These are phyloP conservation scores for Tilapia sparmanii DNA, from an alignment of 2,113 vertebrate species.

Conservation along the genomic window DNA sequence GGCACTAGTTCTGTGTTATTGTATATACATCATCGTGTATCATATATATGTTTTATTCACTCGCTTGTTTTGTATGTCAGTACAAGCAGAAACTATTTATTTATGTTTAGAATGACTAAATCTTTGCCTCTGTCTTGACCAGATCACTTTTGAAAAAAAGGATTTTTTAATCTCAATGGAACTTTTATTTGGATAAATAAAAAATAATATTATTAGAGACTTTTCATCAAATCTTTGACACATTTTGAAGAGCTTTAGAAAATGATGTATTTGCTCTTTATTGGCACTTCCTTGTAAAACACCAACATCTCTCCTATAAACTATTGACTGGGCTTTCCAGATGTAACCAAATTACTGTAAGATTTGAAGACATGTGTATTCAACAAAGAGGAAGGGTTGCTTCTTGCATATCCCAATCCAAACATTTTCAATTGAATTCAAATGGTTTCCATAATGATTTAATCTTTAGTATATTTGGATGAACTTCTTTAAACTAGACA, in stretches of 20 bases:
- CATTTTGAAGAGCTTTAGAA: background rate
- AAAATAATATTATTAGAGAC: background rate
- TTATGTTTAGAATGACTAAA: background rate
- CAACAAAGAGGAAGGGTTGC: background rate
- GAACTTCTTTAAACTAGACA: background rate
- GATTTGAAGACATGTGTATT: background rate
- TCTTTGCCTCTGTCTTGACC: background rate
- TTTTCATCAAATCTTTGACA: background rate
- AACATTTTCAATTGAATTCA: background rate
- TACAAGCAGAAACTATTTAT: background rate
- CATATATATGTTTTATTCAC: background rate
- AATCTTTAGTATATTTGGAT: background rate
- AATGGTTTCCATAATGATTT: background rate
- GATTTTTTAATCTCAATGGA: background rate
- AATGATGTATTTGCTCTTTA: background rate
- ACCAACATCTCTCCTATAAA: background rate
- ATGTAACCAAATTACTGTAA: background rate
- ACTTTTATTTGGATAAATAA: background rate
- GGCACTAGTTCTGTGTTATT: background rate
- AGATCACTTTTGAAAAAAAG: background rate
- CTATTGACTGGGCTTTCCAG: background rate
- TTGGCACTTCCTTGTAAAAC: background rate
- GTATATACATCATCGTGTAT: background rate
- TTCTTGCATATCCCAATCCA: background rate
- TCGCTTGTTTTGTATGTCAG: background rate